Base-by-base conservation (phyloP, 2,113 vertebrate species). In the Delphinapterus leucas region DNA sequence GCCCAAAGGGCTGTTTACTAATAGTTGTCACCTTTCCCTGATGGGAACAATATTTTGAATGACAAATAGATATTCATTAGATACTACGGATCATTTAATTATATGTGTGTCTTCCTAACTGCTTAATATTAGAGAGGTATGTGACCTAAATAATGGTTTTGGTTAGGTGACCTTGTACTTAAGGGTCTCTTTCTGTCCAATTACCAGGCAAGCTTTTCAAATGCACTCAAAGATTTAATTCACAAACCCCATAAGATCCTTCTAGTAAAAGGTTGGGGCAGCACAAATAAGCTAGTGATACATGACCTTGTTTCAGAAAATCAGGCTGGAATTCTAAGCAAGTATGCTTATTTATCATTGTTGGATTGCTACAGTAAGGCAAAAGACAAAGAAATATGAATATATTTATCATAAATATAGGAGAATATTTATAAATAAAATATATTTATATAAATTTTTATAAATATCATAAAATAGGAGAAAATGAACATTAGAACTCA, bases 121-220 rank as follows among this genome's bases (percentile, higher is more conserved):
- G 38, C 44, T 96, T 90, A 95, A 58, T 86, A 94, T 92, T 83
- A 93, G 81, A 91, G n/a, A 83, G 49, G 23, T 38, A 36, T 73
- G 25, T 63, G 74, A 90, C 25, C 74, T 95, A 94, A 94, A 77
- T 76, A 93, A 88, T 76, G 44, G 65, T 85, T 98, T 92, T 79
- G 89, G 47, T 96, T 96, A 94, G 77, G 26, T 93, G 49, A 89
- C 73, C 83, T 85, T 93, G 67, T 73, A 92, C 38, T 95, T 95
- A 63, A 95, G 58, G 65, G 58, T 88, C 65, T 92, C 61, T 93
- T 96, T 93, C 47, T 68, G 77, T 87, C 87, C 88, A 97, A 81
- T 97, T 98, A 97, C 26, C 47, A 89, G 65, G 65, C 10, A 93
- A 93, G 53, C 44, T 84, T 88, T 97, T 90, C 90, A 96, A 65